Base-by-base conservation (phyloP, 2,797 vertebrate species). In the Smutsia temminckii region DNA sequence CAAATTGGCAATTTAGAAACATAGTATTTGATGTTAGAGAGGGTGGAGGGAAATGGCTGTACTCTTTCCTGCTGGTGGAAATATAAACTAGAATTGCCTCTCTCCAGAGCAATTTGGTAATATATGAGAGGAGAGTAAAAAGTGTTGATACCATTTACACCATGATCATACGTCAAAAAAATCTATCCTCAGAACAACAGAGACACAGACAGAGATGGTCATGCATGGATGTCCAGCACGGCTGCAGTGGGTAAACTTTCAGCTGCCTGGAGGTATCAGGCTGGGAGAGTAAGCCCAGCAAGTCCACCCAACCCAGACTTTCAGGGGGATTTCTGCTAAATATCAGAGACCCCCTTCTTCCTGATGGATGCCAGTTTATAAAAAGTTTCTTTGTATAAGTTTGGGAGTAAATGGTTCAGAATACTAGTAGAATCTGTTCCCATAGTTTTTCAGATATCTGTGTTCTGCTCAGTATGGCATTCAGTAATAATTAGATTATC, bases 1-100 rank as follows among this genome's bases (percentile, higher is more conserved):
- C 91, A 78, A 87, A 92, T 14, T 69, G 93, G 94, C 91, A 78
- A 32, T 88, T 95, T 71, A 59, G 88, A 14, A 6, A n/a, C 61
- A 55, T 34, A 57, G 37, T 57, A 57, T 51, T 68, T 78, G 94
- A 72, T 25, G 81, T 29, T 14, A 8, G 63, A 25, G 85, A 59
- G 61, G 75, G 23, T 57, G 37, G 34, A 25, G 12, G 25, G 59
- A 63, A 80, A 57, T 3, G 68, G 51, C 53, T 37, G 0, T 34
- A 4, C 18, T 77, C 78, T 16, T 83, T 29, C 68, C 42, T 4
- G 8, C 66, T 20, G 6, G 53, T 46, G 5, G 71, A 87, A 27
- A 23, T 5, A 40, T 71, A 66, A 51, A 18, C 72, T 18, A 46
- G 49, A 87, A 55, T 63, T 37, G 37, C 72, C 53, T 94, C 85